Conservation (phyloP, 2,113 vertebrate species). For the Stegastes partitus region DNA sequence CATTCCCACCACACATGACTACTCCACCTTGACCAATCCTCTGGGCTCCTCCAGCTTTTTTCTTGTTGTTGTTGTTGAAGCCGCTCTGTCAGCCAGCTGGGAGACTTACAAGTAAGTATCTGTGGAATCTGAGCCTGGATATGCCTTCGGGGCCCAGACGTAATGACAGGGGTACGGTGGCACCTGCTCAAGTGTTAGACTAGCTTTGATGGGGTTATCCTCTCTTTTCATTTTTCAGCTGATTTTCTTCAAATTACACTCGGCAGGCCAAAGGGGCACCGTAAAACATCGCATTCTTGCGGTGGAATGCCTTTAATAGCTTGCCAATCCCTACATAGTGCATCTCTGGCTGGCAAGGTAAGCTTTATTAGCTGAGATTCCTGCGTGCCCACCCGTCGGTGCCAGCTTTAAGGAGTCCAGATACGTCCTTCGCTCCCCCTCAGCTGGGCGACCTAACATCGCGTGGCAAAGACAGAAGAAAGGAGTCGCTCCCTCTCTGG, state of each 20-base stretch:
- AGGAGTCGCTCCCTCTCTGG: constrained; percentile 43
- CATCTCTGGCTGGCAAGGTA: constrained; percentile 50
- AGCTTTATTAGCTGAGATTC: constrained; percentile 70
- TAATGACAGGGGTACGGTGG: constrained; percentile 59
- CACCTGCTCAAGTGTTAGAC: constrained; percentile 65
- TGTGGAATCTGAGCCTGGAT: constrained; percentile 54
- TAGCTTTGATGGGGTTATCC: constrained; percentile 57
- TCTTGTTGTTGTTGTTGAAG: neutral
- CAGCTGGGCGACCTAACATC: constrained; percentile 24
- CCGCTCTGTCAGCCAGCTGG: constrained; percentile 16
- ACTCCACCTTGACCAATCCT: neutral
- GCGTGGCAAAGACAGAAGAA: constrained; percentile 40
- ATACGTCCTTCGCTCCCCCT: constrained; percentile 10
- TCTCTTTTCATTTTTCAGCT: constrained; percentile 35
- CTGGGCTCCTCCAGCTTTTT: constrained; percentile 6
- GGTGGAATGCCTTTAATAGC: constrained; percentile 72
- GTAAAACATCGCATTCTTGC: constrained; percentile 48
- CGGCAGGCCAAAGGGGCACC: constrained; percentile 26
- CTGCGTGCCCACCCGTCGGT: constrained; percentile 58
- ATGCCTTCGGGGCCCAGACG: constrained; percentile 38
- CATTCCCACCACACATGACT: constrained; percentile 2
- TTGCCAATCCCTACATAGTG: constrained; percentile 53
- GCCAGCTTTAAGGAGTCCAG: constrained; percentile 46
- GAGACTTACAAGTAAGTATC: constrained; percentile 40
- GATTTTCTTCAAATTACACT: constrained; percentile 48